These are phyloP conservation scores for Cynopterus brachyotis DNA, from an alignment of 2,113 vertebrate species.

Conservation along the genomic window DNA sequence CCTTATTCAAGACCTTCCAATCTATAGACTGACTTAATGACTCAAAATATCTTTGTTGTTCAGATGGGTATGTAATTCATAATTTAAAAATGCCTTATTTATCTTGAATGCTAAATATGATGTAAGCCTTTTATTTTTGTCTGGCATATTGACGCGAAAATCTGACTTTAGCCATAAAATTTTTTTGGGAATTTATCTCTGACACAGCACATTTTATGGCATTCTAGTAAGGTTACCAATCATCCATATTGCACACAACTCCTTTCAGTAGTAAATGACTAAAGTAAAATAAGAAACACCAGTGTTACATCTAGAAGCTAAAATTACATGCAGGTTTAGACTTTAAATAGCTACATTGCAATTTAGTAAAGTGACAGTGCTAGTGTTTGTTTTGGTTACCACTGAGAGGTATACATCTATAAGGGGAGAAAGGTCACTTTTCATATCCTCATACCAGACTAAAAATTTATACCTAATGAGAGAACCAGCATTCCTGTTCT, in stretches of 20 bases:
- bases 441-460: background rate
- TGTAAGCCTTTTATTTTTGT: background rate
- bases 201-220: constrained; percentile 18
- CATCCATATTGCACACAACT: background rate
- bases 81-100: background rate
- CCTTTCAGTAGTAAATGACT: constrained; percentile 31
- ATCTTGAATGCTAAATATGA: constrained; percentile 26
- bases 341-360: background rate
- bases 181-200: background rate
- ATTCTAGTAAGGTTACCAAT: constrained; percentile 5
- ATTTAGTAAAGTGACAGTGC: background rate
- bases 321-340: constrained; percentile 16
- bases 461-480: constrained; percentile 3
- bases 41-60: background rate
- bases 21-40: background rate
- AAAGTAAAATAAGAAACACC: constrained; percentile 34
- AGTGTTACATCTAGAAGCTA: background rate
- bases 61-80: background rate
- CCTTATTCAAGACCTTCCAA: background rate
- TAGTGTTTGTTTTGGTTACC: constrained; percentile 15
- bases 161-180: background rate
- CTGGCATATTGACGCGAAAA: background rate
- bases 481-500: background rate
- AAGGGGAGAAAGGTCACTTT: background rate
- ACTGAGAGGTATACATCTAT: background rate